phyloP scores from a whole-genome alignment of 2,113 vertebrate species.

The Oriolus oriolus region DNA sequence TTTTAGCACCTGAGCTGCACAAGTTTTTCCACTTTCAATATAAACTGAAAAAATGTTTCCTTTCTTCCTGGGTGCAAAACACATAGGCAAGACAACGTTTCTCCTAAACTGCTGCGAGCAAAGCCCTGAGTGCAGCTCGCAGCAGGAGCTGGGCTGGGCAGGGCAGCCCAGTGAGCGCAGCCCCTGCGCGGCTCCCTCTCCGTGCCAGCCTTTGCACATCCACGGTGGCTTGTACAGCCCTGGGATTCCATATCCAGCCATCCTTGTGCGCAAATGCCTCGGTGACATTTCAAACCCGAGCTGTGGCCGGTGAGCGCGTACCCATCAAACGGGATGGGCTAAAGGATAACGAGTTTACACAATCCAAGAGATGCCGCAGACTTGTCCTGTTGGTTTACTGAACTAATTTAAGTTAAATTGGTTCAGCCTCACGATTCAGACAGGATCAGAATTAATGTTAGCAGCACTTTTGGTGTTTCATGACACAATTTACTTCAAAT shows the following conservation, averaged over 20 bases:
- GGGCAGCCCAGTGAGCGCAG: rapidly evolving
- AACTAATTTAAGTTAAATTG: not conserved
- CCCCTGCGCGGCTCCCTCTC: rapidly evolving
- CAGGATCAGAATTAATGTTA: not conserved
- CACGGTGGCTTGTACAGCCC: rapidly evolving
- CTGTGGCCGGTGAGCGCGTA: not conserved
- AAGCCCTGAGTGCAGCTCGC: rapidly evolving
- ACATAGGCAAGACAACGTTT: not conserved
- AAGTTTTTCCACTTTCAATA: not conserved
- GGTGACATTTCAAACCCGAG: rapidly evolving
- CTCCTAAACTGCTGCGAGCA: not conserved
- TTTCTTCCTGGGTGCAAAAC: not conserved
- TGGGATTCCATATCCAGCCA: not conserved
- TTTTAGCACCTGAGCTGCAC: not conserved
- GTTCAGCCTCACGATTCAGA: not conserved
- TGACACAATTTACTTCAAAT: constrained; percentile 23
- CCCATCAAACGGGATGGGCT: rapidly evolving
- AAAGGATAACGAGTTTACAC: not conserved
- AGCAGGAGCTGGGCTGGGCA: not conserved
- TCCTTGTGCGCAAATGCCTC: not conserved
- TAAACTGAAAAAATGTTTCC: not conserved
- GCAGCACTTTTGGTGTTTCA: constrained; percentile 26
- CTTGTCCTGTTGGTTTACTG: not conserved
- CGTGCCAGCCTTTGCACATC: rapidly evolving
- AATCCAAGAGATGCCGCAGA: not conserved